Base-by-base conservation (phyloP, 2,113 vertebrate genomes). In the Indri indri region DNA sequence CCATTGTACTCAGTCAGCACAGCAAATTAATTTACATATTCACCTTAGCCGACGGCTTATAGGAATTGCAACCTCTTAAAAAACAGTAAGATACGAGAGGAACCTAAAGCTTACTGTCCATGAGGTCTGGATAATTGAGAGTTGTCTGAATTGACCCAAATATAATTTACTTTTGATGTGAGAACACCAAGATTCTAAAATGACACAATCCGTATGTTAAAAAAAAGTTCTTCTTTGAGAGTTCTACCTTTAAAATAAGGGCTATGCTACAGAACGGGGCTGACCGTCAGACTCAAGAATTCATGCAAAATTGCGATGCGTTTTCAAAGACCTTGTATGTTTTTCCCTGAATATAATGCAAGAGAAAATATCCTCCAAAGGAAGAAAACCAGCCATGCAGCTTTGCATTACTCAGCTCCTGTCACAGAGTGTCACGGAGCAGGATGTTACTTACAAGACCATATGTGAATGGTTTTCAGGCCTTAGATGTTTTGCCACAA, bases 401-500 rank as follows among this genome's bases (percentile, higher is more conserved):
- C 77, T 50, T 77, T 70, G 52, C 42, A 71, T 63, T 61, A 71
- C 25, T 52, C 17, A 63, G 96, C 85, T 97, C 96, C 81, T 66
- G 70, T 59, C 76, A n/a, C 76, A 68, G 59, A 57, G 68, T 61
- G 34, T 73, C 40, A 37, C 12, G 47, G 92, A 84, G 96, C 91
- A 89, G 61, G 88, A 37, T 81, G 90, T 66, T 95, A 96, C 93
- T 97, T 95, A 94, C 96, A 96, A 94, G 96, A 96, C 95, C 95
- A 47, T 20, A 88, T 94, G 81, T 66, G 95, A 93, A 83, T 80
- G 92, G 80, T 82, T 96, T 93, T 93, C 97, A 96, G 80, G 93
- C 65, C 91, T 97, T 95, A 96, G 94, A 92, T 92, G 97, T 97
- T 96, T 94, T 96, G 94, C 94, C 94, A 96, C 94, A 96, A 92